These are phyloP conservation scores for Rhopalosiphum maidis DNA, from an alignment of 1,140 invertebrate species.

Conservation along the genomic window DNA sequence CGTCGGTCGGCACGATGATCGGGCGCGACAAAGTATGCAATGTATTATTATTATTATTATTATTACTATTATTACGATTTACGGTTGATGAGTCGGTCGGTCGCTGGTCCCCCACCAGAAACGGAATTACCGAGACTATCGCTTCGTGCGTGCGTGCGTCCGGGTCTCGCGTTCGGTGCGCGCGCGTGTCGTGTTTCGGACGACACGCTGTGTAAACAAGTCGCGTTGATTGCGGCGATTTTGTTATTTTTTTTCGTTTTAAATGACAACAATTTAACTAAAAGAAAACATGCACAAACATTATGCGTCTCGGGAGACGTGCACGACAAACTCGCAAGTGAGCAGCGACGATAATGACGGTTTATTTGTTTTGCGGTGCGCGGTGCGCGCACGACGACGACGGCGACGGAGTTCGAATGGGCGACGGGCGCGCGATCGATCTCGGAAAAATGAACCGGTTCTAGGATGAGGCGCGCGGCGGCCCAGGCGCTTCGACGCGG, in stretches of 20 bases:
- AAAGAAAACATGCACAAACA: neutral
- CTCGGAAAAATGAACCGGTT: conserved; percentile 47
- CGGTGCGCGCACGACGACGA: neutral
- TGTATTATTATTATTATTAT: neutral
- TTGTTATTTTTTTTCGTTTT: neutral
- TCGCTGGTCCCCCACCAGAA: neutral
- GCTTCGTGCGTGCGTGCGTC: neutral
- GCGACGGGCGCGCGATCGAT: neutral
- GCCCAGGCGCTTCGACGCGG: neutral
- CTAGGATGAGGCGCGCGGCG: neutral
- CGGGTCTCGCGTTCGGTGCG: neutral
- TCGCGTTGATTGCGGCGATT: neutral
- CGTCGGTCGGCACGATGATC: neutral
- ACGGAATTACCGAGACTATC: neutral
- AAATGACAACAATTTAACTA: neutral
- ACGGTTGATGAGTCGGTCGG: neutral
- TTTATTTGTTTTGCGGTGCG: neutral
- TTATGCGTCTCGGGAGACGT: neutral
- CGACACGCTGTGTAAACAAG: neutral
- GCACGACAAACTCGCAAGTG: neutral
- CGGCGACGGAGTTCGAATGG: too few relatives aligned
- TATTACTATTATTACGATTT: neutral
- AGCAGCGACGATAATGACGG: neutral
- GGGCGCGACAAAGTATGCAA: conserved; percentile 20
- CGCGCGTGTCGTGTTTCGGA: neutral